Percentiles rank a stretch among this genome's conserved stretches.
These are phyloP conservation scores for Drosophila atripex DNA, from an alignment of 2,888 invertebrate genomes.

Conservation along the genomic window DNA sequence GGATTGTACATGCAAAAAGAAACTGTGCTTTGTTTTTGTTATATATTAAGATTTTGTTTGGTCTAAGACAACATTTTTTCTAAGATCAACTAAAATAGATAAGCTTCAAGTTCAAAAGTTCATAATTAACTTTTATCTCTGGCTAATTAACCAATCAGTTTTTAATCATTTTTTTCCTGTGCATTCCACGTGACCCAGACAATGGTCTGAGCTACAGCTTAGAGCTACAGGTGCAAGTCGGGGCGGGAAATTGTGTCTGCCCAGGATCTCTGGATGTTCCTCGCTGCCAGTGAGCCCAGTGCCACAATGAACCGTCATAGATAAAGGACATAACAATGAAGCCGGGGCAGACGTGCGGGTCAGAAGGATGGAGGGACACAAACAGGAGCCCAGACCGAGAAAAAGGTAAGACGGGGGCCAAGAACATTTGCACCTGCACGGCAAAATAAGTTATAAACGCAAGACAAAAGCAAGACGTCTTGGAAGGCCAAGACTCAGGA, in stretches of 20 bases:
- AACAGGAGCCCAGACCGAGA: slow-evolving; percentile 1
- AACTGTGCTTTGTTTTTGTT: not conserved
- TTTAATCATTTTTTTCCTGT: slow-evolving; percentile 1
- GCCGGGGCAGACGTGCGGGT: slow-evolving; percentile 73
- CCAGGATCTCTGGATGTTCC: slow-evolving; percentile 21
- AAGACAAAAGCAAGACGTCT: slow-evolving; percentile 64
- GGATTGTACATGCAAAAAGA: slow-evolving; percentile 14
- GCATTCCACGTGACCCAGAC: slow-evolving; percentile 64
- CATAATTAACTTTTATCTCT: not conserved
- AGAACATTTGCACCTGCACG: slow-evolving; percentile 73
- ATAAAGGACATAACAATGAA: slow-evolving; percentile 78
- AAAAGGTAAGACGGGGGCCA: slow-evolving; percentile 29
- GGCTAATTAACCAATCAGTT: not conserved
- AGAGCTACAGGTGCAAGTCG: slow-evolving; percentile 62
- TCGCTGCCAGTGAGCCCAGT: slow-evolving; percentile 38
- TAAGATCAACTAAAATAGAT: not conserved
- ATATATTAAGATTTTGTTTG: too few species aligned
- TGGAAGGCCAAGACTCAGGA: slow-evolving; percentile 11
- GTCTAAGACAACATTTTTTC: too few species aligned
- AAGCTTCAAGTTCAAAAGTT: not conserved
- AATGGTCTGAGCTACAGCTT: slow-evolving; percentile 36
- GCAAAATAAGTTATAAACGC: slow-evolving; percentile 74
- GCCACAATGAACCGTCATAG: slow-evolving; percentile 77
- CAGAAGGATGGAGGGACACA: slow-evolving; percentile 30
- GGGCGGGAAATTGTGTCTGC: slow-evolving; percentile 31